phyloP scores from a whole-genome alignment of 2,797 vertebrate genomes.

The Sphaeramia orbicularis region DNA sequence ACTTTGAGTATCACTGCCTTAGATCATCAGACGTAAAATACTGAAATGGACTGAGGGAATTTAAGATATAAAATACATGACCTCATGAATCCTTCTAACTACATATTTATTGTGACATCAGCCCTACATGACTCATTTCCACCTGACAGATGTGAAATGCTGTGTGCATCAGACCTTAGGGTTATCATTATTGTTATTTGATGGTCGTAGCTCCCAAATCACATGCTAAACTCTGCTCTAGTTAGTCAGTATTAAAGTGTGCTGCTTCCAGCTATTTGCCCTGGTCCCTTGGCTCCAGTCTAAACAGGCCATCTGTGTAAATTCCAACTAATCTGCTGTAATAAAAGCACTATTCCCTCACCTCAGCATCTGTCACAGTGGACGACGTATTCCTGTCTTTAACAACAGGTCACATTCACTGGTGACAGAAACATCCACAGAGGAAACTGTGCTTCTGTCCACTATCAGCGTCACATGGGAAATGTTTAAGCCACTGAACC shows the following conservation, averaged over 20 bases:
- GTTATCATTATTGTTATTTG: neutral
- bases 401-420: constrained; percentile 9
- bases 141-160: neutral
- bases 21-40: too few relatives aligned
- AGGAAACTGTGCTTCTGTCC: neutral
- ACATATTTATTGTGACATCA: too few relatives aligned
- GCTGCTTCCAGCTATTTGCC: constrained; percentile 8
- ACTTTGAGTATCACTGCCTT: too few relatives aligned
- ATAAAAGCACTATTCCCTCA: constrained; percentile 19
- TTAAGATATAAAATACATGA: too few relatives aligned
- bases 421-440: neutral
- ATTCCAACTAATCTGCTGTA: constrained; percentile 29
- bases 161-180: too few relatives aligned
- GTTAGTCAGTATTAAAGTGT: constrained; percentile 8
- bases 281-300: neutral
- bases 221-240: neutral
- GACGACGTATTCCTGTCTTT: constrained; percentile 9
- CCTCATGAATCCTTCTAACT: too few relatives aligned
- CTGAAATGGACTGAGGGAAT: too few relatives aligned
- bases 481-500: too few relatives aligned
- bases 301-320: constrained; percentile 39
- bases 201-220: neutral
- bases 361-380: constrained; percentile 33
- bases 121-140: too few relatives aligned
- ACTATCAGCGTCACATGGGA: too few relatives aligned